Conservation (phyloP, 2,888 invertebrate species). For the Mythimna lalbum region DNA sequence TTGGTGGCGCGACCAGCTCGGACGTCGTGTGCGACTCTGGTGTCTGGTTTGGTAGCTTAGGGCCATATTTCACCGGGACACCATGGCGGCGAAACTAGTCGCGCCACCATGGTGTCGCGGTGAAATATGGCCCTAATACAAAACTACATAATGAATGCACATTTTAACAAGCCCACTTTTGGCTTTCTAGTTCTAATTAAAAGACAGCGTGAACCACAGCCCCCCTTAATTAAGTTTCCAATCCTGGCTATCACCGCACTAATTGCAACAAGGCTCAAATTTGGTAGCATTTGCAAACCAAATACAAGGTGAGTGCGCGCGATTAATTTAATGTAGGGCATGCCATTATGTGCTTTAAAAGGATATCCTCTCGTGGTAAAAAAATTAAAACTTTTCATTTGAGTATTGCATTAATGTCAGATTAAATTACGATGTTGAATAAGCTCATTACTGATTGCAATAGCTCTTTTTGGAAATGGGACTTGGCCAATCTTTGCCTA, state of each 20-base stretch:
- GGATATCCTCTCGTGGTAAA: constrained; percentile 51
- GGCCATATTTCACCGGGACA: no score
- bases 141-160: background rate
- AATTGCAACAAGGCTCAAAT: constrained; percentile 51
- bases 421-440: constrained; percentile 6
- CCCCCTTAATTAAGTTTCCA: constrained; percentile 38
- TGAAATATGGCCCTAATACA: no score
- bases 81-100: no score
- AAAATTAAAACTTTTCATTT: constrained; percentile 22
- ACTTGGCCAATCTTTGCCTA: background rate
- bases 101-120: no score
- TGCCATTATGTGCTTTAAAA: constrained; percentile 53
- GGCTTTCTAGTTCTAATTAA: constrained; percentile 27
- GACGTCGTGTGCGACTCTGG: no score
- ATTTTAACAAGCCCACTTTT: background rate
- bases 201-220: constrained; percentile 9
- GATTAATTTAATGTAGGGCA: constrained; percentile 47
- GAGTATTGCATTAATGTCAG: constrained; percentile 6
- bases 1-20: no score
- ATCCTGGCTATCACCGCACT: constrained; percentile 35
- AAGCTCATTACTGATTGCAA: constrained; percentile 3
- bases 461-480: background rate
- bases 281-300: constrained; percentile 55
- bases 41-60: no score
- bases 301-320: constrained; percentile 39